Base-by-base conservation (phyloP, 2,888 invertebrate genomes). In the Conops quadrifasciatus region DNA sequence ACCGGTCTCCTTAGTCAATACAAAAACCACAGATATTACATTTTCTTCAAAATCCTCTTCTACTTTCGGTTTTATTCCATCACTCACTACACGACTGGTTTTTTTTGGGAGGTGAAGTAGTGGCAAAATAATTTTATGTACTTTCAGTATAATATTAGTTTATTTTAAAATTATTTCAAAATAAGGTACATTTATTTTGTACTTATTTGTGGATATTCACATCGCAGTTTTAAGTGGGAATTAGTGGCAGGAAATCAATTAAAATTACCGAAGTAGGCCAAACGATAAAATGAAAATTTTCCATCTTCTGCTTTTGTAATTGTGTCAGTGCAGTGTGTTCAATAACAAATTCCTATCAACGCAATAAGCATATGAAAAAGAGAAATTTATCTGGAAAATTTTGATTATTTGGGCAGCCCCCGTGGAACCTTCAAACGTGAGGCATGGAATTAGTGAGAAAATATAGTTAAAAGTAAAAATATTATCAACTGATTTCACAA, bases 221-320 rank as follows among this genome's bases (percentile, higher is more conserved):
- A 75, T 72, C 26, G 59, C 26, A 62, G 43, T n/a, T 65, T 49
- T 19, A n/a, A 30, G 4, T 58, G 43, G 21, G 21, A 30, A 53
- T 45, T 26, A 59, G 13, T 45, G 56, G 36, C n/a, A 67, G 21
- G 56, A 16, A 67, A 56, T 1, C 58, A 63, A 70, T 49, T 73
- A 73, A 73, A 76, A 79, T 79, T 78, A 76, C 76, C 77, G 78
- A 81, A 81, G 80, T 81, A 81, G 80, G 80, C 80, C 81, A 81
- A 74, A 80, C 80, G 81, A 79, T 75, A 71, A 78, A 77, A 75
- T 76, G 76, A 78, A 77, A 77, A 68, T 72, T 74, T 72, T 73
- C 62, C 70, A 70, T 71, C 71, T 67, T 60, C 64, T 67, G 65
- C 67, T 79, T 78, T 75, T 78, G 74, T 78, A 78, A 78, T 78